Percentiles rank a stretch among this genome's conserved stretches.
Conservation (phyloP, 2,888 invertebrate species). For the Panopea generosa region DNA sequence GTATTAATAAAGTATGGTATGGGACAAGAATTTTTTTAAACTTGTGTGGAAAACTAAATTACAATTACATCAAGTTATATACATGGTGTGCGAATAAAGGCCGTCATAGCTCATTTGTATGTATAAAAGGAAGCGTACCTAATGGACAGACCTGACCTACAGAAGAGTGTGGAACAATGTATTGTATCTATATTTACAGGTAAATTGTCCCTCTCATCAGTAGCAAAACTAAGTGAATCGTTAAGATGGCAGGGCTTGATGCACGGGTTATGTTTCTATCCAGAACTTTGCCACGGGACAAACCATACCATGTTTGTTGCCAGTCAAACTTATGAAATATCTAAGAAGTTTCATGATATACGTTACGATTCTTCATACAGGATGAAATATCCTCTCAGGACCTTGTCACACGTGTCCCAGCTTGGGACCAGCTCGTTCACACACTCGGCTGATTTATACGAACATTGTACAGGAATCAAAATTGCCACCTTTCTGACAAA, state of each 20-base stretch:
- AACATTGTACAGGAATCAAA: conserved; percentile 11
- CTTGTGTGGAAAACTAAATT: too few species aligned
- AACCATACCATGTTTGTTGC: conserved; percentile 41
- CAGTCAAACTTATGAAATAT: conserved; percentile 10
- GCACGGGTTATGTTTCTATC: conserved; percentile 31
- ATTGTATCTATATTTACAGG: too few species aligned
- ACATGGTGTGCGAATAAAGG: too few species aligned
- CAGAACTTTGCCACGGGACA: conserved; percentile 22
- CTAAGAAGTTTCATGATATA: conserved; percentile 17
- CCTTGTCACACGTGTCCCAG: conserved; percentile 17
- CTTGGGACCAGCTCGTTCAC: conserved; percentile 34
- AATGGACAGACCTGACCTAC: too few species aligned
- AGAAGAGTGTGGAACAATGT: too few species aligned
- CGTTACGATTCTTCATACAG: conserved; percentile 30
- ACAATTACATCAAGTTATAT: too few species aligned
- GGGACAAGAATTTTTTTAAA: too few species aligned
- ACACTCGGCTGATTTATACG: conserved; percentile 5
- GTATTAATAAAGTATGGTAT: too few species aligned
- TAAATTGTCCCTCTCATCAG: conserved; percentile 40
- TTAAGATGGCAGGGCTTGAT: conserved; percentile 44
- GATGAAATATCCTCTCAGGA: conserved; percentile 13
- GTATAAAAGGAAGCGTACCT: too few species aligned
- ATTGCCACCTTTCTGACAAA: conserved; percentile 11
- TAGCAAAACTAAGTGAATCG: conserved; percentile 43
- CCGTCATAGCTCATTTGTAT: too few species aligned